Evolutionary conservation across 2,888 invertebrate species (phyloP).

Genomic region (Sinotaia quadrata): DNA sequence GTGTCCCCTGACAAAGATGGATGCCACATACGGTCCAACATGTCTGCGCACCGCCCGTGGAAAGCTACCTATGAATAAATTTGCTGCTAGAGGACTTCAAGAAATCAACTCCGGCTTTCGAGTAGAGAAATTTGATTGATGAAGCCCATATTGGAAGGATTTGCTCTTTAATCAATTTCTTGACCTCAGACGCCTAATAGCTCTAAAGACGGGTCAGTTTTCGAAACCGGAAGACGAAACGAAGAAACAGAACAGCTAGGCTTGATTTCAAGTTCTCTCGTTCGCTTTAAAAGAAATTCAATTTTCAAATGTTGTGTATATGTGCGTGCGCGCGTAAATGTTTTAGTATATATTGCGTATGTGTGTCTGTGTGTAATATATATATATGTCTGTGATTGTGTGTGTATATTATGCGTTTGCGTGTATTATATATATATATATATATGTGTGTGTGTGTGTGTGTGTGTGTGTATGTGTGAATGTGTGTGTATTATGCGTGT

Average conservation of each 20-base stretch:
- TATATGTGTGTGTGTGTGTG: conserved; percentile 17
- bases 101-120: conserved; percentile 33
- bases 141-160: conserved; percentile 41
- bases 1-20: conserved; percentile 17
- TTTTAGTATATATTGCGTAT: not conserved
- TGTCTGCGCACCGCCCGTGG: conserved; percentile 15
- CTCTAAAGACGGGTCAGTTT: not conserved
- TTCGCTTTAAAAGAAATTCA: too few relatives aligned
- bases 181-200: conserved; percentile 8
- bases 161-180: conserved; percentile 43
- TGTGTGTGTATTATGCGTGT: conserved; percentile 10
- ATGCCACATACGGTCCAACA: not conserved
- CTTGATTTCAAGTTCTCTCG: too few relatives aligned
- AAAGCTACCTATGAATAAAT: conserved; percentile 49
- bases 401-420: too few relatives aligned
- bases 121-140: conserved; percentile 39
- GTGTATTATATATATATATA: too few relatives aligned
- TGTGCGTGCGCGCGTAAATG: too few relatives aligned
- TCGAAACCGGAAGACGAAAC: too few relatives aligned
- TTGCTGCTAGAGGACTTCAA: conserved; percentile 31
- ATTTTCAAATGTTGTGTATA: too few relatives aligned
- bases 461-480: conserved; percentile 16
- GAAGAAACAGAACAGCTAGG: too few relatives aligned
- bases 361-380: not conserved
- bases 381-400: not conserved